Base-by-base conservation (phyloP, 1,140 invertebrate genomes). In the Acromyrmex echinatior region DNA sequence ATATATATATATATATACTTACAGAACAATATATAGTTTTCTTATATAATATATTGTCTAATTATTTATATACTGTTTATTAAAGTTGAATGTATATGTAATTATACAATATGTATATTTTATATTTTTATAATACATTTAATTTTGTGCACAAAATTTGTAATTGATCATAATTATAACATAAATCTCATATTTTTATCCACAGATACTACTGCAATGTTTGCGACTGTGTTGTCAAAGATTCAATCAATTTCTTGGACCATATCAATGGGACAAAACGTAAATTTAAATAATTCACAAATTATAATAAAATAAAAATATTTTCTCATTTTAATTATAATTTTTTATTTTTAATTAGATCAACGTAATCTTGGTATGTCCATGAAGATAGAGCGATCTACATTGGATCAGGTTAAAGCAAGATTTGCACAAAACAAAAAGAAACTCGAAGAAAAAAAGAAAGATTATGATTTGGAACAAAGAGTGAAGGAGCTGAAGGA, bases 241-340 rank as follows among this genome's bases (percentile, higher is more conserved):
- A 99, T 96, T 99, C 99, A 0, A 99, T 99, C 70, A 99, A 99
- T 94, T 99, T 99, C 93, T 95, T 99, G 88, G 99, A 99, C 94
- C 99, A 99, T 94, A 99, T 99, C 90, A 99, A 99, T 98, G 99
- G 99, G 89, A 99, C 99, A 92, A 99, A 99, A 97, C 99, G 97
- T 98, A 96, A 96, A 96, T 78, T 66, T 70, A 66, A 53, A 73
- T 86, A 53, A 1, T 74, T 25, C 28, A 60, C 35, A 60, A 49
- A 71, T 45, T 70, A 60, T 49, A 1, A 68, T 51, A 77, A 6
- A 45, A 60, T 78, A 70, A 25, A 56, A 79, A 70, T 58, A 25
- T 74, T 3, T 39, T 39, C 35, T 39, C 7, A 71, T 21, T 60
- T 58, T 60, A 71, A 18, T 73, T 58, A 28, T 49, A 53, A 78